phyloP scores from a whole-genome alignment of 2,888 invertebrate species.

The Escarpia spicata region DNA sequence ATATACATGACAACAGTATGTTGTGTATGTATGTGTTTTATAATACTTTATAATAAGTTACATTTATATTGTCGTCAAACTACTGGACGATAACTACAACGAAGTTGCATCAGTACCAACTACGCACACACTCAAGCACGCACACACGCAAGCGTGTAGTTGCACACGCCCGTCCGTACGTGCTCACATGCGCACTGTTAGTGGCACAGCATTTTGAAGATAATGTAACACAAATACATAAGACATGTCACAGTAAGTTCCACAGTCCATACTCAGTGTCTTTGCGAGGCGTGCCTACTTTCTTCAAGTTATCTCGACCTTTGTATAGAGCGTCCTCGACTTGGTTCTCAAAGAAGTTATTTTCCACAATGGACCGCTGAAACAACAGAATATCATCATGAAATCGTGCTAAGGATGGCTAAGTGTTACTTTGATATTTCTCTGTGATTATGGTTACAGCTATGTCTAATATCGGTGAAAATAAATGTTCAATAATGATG shows the following conservation, averaged over 20 bases:
- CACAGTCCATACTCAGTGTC: conserved; percentile 38
- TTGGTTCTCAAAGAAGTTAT: conserved; percentile 57
- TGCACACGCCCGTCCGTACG: too few relatives aligned
- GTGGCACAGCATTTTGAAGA: not conserved
- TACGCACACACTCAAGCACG: too few relatives aligned
- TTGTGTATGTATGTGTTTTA: too few relatives aligned
- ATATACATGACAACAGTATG: too few relatives aligned
- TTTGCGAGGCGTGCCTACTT: conserved; percentile 52
- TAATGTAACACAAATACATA: not conserved
- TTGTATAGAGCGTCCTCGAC: conserved; percentile 48
- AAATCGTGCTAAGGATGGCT: conserved; percentile 27
- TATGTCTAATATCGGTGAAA: not conserved
- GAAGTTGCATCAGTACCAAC: too few relatives aligned
- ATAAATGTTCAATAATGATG: not conserved
- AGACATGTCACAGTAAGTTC: not conserved
- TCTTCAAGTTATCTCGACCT: conserved; percentile 47
- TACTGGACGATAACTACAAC: too few relatives aligned
- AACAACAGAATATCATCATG: conserved; percentile 31
- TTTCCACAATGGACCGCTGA: conserved; percentile 50
- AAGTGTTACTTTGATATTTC: not conserved
- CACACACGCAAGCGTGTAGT: too few relatives aligned
- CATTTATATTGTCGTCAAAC: too few relatives aligned
- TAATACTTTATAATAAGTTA: too few relatives aligned
- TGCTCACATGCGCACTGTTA: not conserved
- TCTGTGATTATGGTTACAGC: not conserved